A percentile compares a stretch with the other conserved stretches of the same genome.
Evolutionary conservation across 2,113 vertebrate genomes (phyloP).

Genomic region (Raja brachyura): DNA sequence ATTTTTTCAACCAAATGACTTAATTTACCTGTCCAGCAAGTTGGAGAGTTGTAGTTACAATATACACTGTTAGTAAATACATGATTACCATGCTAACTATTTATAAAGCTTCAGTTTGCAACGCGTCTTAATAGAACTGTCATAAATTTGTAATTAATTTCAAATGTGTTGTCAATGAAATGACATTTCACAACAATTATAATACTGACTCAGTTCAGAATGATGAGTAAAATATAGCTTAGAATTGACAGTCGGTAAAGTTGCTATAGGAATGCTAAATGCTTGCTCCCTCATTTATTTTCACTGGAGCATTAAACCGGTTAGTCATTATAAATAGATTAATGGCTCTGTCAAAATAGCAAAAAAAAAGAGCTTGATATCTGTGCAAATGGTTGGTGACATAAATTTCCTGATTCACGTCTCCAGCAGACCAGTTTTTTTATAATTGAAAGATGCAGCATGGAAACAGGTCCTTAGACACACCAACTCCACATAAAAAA

Average conservation of each 20-base stretch:
- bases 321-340: background rate
- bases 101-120: background rate
- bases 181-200: background rate
- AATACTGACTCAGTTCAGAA: background rate
- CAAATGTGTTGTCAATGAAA: background rate
- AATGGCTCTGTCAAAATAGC: background rate
- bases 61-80: background rate
- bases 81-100: background rate
- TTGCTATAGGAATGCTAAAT: background rate
- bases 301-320: background rate
- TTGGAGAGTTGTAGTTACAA: background rate
- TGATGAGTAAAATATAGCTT: background rate
- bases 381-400: background rate
- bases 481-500: too few relatives aligned
- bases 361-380: background rate
- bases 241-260: background rate
- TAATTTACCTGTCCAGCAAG: background rate
- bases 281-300: background rate
- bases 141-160: constrained; percentile 22
- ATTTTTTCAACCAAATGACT: background rate
- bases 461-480: too few relatives aligned
- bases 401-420: background rate
- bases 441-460: too few relatives aligned
- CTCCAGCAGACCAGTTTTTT: background rate
- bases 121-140: background rate